phyloP scores from a whole-genome alignment of 37 sponge, comb jelly and placozoan species.

The Geodia barretti region DNA sequence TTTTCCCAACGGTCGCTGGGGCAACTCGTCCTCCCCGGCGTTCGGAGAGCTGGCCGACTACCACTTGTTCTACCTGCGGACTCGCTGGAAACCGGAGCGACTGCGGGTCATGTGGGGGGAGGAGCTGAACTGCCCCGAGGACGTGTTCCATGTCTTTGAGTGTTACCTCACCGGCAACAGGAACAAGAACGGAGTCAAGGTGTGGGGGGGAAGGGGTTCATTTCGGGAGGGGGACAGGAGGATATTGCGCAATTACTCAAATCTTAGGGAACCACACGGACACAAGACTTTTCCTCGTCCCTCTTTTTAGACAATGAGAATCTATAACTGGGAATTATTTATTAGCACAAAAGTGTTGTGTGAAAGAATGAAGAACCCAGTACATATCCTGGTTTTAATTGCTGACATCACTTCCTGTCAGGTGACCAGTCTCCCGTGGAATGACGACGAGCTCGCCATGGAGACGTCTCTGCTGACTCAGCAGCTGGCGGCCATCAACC shows the following conservation, averaged over 20 bases:
- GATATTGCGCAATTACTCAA: too few species aligned
- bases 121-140: too few species aligned
- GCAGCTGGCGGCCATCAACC: slow-evolving; percentile 74
- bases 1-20: slow-evolving; percentile 98
- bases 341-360: too few species aligned
- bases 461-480: slow-evolving; percentile 79
- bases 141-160: slow-evolving; percentile 84
- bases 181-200: slow-evolving; percentile 84
- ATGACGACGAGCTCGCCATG: slow-evolving; percentile 83
- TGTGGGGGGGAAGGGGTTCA: slow-evolving; percentile 15
- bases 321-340: too few species aligned
- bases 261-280: too few species aligned
- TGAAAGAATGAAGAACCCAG: too few species aligned
- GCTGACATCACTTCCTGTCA: slow-evolving; percentile 90
- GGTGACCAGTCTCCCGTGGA: too few species aligned
- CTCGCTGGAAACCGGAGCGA: slow-evolving; percentile 58
- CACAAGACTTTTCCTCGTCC: too few species aligned
- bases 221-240: too few species aligned
- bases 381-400: too few species aligned
- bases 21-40: slow-evolving; percentile 88
- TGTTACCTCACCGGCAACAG: slow-evolving; percentile 81
- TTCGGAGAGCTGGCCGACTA: slow-evolving; percentile 97
- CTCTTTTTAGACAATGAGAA: too few species aligned
- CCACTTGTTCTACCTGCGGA: slow-evolving; percentile 90
- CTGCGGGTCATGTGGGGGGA: slow-evolving; percentile 91